Evolutionary conservation across 1,140 invertebrate species (phyloP).

Genomic region (Drosophila pseudoobscura): DNA sequence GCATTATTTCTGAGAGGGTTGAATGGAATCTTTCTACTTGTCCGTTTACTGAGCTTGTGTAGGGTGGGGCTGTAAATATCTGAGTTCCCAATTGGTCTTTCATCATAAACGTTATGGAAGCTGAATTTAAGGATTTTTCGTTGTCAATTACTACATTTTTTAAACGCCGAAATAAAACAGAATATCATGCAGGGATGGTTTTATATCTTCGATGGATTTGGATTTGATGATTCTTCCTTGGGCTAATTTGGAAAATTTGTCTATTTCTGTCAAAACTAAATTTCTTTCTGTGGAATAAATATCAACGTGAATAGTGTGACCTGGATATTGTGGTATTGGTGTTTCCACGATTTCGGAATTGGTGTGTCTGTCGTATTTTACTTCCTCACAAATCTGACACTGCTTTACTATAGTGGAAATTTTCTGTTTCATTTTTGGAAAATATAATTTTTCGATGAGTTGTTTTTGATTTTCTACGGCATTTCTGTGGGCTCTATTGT

Average conservation of each 20-base stretch:
- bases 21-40: too few relatives aligned
- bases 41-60: too few relatives aligned
- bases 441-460: slow-evolving; percentile 12
- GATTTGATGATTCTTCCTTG: background rate
- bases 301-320: slow-evolving; percentile 5
- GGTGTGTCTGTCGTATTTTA: slow-evolving; percentile 23
- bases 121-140: background rate
- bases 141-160: background rate
- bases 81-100: background rate
- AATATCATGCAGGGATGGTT: background rate
- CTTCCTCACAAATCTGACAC: slow-evolving; percentile 7
- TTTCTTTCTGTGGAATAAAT: slow-evolving; percentile 13
- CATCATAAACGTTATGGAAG: background rate
- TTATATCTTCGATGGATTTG: background rate
- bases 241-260: background rate
- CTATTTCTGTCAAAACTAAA: slow-evolving; percentile 14
- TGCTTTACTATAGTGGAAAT: slow-evolving; percentile 7
- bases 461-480: slow-evolving; percentile 9
- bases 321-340: slow-evolving; percentile 13
- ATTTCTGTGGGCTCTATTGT: background rate
- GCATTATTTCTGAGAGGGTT: too few relatives aligned
- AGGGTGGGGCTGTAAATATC: too few relatives aligned
- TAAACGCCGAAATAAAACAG: background rate
- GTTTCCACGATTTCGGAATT: slow-evolving; percentile 11
- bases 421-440: slow-evolving; percentile 24